Percentiles rank a stretch among this genome's conserved stretches.
These are phyloP conservation scores for Hylomyscus alleni DNA, from an alignment of 2,797 vertebrate species.

Conservation along the genomic window DNA sequence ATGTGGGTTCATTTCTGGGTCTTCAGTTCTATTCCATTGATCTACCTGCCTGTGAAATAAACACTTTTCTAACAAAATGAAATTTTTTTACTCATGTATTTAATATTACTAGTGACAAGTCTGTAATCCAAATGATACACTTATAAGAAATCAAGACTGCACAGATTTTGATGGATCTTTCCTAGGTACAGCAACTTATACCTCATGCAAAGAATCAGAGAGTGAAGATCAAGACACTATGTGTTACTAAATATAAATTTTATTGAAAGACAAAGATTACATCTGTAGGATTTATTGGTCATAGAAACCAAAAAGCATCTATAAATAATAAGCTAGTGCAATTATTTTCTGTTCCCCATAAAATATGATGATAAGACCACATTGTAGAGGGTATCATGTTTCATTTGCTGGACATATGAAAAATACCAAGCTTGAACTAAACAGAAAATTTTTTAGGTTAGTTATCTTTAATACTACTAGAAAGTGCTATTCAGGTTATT, in stretches of 20 bases:
- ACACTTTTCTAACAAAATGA: background rate
- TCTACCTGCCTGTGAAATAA: too few relatives aligned
- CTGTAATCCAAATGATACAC: background rate
- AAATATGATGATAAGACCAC: background rate
- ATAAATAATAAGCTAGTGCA: background rate
- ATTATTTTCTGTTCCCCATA: background rate
- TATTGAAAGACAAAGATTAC: background rate
- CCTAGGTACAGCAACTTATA: too few relatives aligned
- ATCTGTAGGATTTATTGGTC: background rate
- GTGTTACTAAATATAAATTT: background rate
- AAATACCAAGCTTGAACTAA: too few relatives aligned
- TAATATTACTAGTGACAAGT: background rate
- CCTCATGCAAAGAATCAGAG: background rate
- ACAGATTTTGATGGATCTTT: too few relatives aligned
- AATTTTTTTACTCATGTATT: background rate
- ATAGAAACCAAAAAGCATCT: background rate
- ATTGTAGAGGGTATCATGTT: background rate
- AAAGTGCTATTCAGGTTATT: too few relatives aligned
- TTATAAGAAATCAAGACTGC: background rate
- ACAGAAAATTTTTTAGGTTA: too few relatives aligned
- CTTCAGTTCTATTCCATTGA: too few relatives aligned
- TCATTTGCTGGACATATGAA: too few relatives aligned
- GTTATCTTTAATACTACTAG: too few relatives aligned
- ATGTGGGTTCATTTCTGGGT: too few relatives aligned
- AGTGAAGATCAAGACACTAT: background rate